Base-by-base conservation (phyloP, 2,113 vertebrate genomes). In the Dermatemys mawii region DNA sequence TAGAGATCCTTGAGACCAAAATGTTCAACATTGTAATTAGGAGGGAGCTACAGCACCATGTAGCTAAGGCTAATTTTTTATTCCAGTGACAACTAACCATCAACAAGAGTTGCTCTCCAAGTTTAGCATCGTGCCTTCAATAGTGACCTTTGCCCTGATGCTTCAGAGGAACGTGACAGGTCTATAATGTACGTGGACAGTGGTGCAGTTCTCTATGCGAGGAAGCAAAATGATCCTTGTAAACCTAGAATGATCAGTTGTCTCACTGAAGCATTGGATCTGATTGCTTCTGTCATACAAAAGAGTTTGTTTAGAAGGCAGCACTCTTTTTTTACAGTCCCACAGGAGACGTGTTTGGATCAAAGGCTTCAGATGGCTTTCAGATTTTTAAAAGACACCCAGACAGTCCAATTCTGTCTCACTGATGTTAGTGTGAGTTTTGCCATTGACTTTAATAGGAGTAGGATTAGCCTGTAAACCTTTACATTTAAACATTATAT, bases 261-360 rank as follows among this genome's bases (percentile, higher is more conserved):
- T 76, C 44, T 87, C 88, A 24, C 22, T 93, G 93, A 93, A 92
- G 76, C 16, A 54, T 93, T 76, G 87, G 92, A 82, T 96, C 89
- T 95, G 82, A 91, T 96, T 94, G 92, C 86, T 82, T 87, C 93
- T 87, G 87, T 96, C 90, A 84, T 89, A 92, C 76, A 90, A 83
- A 93, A 93, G 76, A 90, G 4, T 24, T 83, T 51, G 6, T 87
- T 95, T 93, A 83, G 92, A 63, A 92, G 93, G 60, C 70, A 91
- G 82, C 94, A 90, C 0, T 96, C 94, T 86, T 19, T 5, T 5
- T 90, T 97, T 95, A 90, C 84, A 93, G 21, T 49, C n/a, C 90
- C 91, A 76, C 83, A 95, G 91, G 38, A 93, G 94, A 55, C 88
- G 67, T 27, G 57, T 79, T 88, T 50, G 41, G 32, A 67, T 88